A percentile compares a stretch with the other conserved stretches of the same genome.
phyloP scores from a whole-genome alignment of 2,113 vertebrate genomes.

The Phyllostomus discolor region DNA sequence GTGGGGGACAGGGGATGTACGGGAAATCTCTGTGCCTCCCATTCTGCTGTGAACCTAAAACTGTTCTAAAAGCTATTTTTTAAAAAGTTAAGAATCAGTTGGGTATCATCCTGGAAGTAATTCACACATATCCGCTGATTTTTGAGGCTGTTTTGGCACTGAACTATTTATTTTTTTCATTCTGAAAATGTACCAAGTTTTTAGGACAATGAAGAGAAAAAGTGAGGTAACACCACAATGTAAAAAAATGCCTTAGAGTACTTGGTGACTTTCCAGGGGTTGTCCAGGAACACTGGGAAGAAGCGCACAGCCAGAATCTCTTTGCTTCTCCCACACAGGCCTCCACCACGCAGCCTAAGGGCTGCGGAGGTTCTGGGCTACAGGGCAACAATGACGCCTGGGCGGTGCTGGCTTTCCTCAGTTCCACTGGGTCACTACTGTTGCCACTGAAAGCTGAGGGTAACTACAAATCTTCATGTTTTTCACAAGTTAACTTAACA shows the following conservation, averaged over 20 bases:
- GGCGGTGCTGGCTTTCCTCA: not conserved
- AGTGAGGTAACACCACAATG: not conserved
- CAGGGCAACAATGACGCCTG: not conserved
- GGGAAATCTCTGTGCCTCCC: not conserved
- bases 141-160: not conserved
- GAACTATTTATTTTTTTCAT: not conserved
- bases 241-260: not conserved
- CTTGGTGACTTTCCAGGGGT: not conserved
- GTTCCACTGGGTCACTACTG: not conserved
- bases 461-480: not conserved
- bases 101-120: not conserved
- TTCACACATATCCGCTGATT: not conserved
- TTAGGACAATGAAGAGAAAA: not conserved
- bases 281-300: not conserved
- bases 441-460: not conserved
- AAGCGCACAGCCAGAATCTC: not conserved
- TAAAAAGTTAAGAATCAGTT: not conserved
- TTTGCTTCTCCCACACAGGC: not conserved
- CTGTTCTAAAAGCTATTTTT: not conserved
- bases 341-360: not conserved
- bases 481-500: constrained; percentile 6
- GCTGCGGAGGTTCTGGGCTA: not conserved
- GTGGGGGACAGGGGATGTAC: not conserved
- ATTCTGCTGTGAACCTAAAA: not conserved
- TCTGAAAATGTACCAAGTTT: not conserved